These are phyloP conservation scores for Eptesicus fuscus DNA, from an alignment of 2,113 vertebrate species.

Conservation along the genomic window DNA sequence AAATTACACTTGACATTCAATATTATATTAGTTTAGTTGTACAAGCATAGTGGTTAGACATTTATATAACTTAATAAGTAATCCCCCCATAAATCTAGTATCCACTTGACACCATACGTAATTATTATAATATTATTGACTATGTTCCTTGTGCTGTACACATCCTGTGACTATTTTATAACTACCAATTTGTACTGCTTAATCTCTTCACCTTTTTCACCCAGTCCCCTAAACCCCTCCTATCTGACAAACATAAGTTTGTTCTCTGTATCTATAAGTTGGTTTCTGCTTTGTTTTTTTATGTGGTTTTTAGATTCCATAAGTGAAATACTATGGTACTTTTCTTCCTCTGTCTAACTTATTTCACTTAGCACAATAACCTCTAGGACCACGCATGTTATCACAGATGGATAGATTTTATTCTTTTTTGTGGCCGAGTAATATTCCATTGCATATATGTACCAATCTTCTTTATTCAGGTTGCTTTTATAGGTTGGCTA, in stretches of 20 bases:
- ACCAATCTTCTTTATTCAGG: background rate
- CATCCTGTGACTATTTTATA: background rate
- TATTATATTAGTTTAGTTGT: background rate
- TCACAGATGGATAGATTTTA: background rate
- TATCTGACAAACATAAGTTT: background rate
- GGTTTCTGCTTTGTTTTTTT: background rate
- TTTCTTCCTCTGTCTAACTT: background rate
- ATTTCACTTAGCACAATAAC: background rate
- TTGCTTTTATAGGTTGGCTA: background rate
- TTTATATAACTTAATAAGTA: background rate
- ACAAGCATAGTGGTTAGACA: background rate
- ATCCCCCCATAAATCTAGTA: background rate
- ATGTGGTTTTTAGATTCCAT: background rate
- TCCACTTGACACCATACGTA: background rate
- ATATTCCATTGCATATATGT: background rate
- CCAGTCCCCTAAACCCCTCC: background rate
- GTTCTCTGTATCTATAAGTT: background rate
- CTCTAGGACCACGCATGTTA: background rate
- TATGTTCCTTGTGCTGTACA: background rate
- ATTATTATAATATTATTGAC: background rate
- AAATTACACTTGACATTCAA: background rate
- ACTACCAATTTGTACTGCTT: background rate
- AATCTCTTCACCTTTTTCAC: background rate
- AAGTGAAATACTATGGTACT: background rate
- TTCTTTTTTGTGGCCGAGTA: background rate